Conservation (phyloP, 2,888 invertebrate species). For the Tinea semifulvella region DNA sequence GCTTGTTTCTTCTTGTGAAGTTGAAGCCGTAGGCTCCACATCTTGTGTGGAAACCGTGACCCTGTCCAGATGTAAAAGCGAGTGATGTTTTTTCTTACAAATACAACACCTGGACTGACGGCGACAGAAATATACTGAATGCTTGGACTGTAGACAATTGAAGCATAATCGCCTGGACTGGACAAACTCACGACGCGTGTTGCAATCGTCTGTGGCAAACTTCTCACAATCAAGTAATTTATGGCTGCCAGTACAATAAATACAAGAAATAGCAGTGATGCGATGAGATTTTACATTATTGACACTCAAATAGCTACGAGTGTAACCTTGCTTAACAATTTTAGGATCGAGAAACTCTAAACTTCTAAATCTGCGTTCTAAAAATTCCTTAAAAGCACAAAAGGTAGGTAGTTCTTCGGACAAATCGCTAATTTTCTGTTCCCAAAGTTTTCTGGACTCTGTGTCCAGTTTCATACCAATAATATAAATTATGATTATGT, state of each 20-base stretch:
- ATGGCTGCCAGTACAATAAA: not conserved
- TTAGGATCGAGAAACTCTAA: not conserved
- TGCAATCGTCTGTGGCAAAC: not conserved
- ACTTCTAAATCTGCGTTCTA: not conserved
- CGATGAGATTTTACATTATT: not conserved
- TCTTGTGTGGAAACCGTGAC: not conserved
- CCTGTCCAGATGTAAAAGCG: not conserved
- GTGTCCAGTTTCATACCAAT: not conserved
- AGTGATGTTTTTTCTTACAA: not conserved
- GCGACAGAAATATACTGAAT: not conserved
- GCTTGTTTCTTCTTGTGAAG: not conserved
- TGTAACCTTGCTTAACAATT: not conserved
- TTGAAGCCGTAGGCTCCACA: not conserved
- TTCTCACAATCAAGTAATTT: not conserved
- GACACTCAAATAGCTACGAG: not conserved
- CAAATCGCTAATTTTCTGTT: not conserved
- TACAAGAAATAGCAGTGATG: not conserved
- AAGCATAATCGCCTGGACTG: not conserved
- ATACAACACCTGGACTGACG: not conserved
- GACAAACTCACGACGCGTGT: conserved; percentile 1
- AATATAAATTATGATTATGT: conserved; percentile 6
- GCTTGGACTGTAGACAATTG: not conserved
- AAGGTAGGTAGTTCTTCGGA: not conserved
- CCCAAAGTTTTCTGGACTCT: not conserved
- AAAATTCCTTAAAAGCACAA: not conserved